phyloP scores from a whole-genome alignment of 37 sponge, comb jelly and placozoan species.

The Spongilla lacustris region DNA sequence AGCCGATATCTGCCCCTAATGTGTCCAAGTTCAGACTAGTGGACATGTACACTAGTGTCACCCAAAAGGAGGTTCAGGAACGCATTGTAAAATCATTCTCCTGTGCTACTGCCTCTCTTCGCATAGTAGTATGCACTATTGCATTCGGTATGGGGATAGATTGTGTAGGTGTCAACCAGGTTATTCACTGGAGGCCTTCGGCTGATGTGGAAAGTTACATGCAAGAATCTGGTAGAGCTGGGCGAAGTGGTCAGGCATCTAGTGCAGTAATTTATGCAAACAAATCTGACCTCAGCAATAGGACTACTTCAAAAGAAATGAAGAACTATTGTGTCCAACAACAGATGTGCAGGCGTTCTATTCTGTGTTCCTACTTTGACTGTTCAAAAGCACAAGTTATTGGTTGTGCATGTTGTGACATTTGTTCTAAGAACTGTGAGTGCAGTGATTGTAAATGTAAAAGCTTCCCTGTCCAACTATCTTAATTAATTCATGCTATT shows the following conservation, averaged over 20 bases:
- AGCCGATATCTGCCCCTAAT: neutral
- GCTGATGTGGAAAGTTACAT: slow-evolving; percentile 15
- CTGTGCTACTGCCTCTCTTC: neutral
- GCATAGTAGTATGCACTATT: slow-evolving; percentile 11
- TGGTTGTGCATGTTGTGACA: slow-evolving; percentile 6
- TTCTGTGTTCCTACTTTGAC: neutral
- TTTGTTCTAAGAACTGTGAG: neutral
- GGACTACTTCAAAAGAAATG: neutral
- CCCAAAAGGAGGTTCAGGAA: neutral
- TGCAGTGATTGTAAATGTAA: neutral
- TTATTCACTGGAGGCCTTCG: neutral
- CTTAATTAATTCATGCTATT: neutral
- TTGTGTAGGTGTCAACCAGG: slow-evolving; percentile 6
- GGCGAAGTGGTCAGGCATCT: neutral
- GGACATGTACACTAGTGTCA: neutral
- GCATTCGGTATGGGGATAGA: slow-evolving; percentile 34
- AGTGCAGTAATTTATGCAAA: neutral
- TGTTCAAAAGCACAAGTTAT: neutral
- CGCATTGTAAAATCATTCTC: neutral
- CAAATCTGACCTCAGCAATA: neutral
- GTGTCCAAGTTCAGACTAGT: neutral
- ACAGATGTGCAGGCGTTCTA: neutral
- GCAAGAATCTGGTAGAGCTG: slow-evolving; percentile 10
- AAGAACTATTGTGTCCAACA: neutral
- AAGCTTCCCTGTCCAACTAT: neutral